Conservation (phyloP, 1,140 invertebrate genomes). For the Drosophila yakuba region DNA sequence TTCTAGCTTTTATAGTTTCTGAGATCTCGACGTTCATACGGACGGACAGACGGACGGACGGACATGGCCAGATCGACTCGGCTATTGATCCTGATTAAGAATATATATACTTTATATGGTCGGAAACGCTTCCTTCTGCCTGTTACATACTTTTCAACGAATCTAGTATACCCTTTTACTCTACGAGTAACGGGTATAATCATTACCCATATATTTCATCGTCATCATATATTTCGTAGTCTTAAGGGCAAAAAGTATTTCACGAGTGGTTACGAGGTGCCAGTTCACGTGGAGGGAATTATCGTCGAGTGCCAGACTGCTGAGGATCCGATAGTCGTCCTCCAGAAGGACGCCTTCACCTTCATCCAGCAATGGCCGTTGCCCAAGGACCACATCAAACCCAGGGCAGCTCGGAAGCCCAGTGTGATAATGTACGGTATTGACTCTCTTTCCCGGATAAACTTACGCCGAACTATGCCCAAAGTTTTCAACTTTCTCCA, state of each 20-base stretch:
- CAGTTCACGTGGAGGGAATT: slow-evolving; percentile 31
- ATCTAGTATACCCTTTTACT: no score
- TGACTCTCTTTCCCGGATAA: slow-evolving; percentile 46
- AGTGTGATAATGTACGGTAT: slow-evolving; percentile 64
- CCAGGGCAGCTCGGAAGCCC: slow-evolving; percentile 11
- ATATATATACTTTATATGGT: no score
- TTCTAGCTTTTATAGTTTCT: no score
- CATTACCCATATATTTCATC: not conserved
- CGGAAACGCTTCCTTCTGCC: no score
- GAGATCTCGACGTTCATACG: no score
- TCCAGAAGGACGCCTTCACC: slow-evolving; percentile 59
- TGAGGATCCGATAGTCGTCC: slow-evolving; percentile 13
- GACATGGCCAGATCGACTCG: no score
- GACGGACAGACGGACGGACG: no score
- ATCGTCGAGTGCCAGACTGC: slow-evolving; percentile 46
- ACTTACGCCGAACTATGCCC: slow-evolving; percentile 77
- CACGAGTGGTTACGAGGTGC: slow-evolving; percentile 13
- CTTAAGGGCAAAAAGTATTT: slow-evolving; percentile 33
- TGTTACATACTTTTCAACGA: no score
- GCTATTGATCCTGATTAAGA: no score
- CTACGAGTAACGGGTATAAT: no score
- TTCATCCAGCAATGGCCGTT: slow-evolving; percentile 47
- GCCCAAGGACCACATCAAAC: slow-evolving; percentile 1
- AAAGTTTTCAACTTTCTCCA: slow-evolving; percentile 50
- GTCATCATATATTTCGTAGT: not conserved